Conservation (phyloP, 2,888 invertebrate genomes). For the Pristionchus maxplancki region DNA sequence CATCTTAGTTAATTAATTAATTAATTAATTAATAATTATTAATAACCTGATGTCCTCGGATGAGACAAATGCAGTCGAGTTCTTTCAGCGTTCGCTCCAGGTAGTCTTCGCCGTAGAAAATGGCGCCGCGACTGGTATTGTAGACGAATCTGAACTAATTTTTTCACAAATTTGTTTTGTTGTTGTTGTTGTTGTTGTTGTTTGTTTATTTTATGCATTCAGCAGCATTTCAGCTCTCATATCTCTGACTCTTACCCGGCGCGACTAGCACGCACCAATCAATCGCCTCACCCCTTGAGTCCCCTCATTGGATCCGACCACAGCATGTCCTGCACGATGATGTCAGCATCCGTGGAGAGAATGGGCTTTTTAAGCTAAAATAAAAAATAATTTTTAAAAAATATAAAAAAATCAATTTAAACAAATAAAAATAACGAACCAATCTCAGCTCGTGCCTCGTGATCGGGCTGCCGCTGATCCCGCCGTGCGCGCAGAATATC, state of each 20-base stretch:
- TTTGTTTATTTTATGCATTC: no score
- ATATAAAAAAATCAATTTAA: no score
- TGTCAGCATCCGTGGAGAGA: not conserved
- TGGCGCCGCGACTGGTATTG: no score
- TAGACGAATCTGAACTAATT: not conserved
- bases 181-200: no score
- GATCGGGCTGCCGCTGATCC: not conserved
- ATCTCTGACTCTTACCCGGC: no score
- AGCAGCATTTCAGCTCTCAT: no score
- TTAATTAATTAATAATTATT: no score
- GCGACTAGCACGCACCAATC: no score
- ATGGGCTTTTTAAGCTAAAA: not conserved
- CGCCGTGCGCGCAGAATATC: not conserved
- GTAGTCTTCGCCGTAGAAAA: not conserved
- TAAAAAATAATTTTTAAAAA: no score
- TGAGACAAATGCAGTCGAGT: not conserved
- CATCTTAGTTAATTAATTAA: no score
- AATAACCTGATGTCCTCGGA: not conserved
- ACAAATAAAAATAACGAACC: no score
- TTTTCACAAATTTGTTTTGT: not conserved
- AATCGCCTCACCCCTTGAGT: not conserved
- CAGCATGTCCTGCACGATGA: not conserved
- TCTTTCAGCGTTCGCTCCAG: not conserved
- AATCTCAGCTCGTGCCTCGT: not conserved
- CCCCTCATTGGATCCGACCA: not conserved